These are phyloP conservation scores for Heliornis fulica DNA, from an alignment of 2,113 vertebrate genomes.

Conservation along the genomic window DNA sequence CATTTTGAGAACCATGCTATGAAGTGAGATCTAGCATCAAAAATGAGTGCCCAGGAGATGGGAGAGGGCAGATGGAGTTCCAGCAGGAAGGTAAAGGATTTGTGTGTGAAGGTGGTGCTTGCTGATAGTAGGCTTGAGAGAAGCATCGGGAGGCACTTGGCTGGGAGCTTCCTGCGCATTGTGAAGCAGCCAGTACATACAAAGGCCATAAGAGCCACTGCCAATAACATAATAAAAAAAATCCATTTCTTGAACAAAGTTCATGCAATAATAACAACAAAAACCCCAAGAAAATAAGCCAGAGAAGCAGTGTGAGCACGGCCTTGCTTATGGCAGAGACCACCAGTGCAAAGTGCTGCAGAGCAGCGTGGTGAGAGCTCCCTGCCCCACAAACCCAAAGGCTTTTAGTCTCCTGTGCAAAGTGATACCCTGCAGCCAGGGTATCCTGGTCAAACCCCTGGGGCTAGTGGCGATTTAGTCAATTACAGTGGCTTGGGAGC, in stretches of 20 bases:
- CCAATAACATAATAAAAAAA: neutral
- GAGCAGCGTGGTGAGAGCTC: neutral
- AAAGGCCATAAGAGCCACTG: neutral
- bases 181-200: neutral
- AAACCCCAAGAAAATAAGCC: neutral
- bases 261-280: neutral
- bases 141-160: neutral
- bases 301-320: fast-evolving
- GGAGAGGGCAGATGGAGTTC: neutral
- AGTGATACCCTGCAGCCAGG: neutral
- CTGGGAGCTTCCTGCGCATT: neutral
- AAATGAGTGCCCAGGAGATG: neutral
- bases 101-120: neutral
- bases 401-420: neutral
- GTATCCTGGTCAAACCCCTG: neutral
- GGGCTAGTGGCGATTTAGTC: neutral
- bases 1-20: neutral
- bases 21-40: neutral
- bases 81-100: neutral
- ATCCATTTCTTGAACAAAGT: fast-evolving
- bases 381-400: neutral
- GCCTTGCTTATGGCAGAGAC: neutral
- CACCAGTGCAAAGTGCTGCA: fast-evolving
- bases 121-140: neutral
- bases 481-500: neutral